phyloP scores from a whole-genome alignment of 2,888 invertebrate genomes.

The Chrysina gloriosa region DNA sequence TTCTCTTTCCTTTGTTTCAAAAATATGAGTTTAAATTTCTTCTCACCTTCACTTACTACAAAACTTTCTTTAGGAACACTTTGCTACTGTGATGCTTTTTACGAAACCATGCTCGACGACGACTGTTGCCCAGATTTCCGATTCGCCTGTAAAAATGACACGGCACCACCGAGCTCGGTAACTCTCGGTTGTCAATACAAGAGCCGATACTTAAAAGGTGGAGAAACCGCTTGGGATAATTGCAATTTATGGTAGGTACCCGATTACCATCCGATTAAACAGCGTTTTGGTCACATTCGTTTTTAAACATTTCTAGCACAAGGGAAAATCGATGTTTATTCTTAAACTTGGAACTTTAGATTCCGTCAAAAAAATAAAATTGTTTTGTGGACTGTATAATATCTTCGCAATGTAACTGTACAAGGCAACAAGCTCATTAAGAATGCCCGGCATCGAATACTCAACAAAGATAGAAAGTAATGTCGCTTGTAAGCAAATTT shows the following conservation, averaged over 20 bases:
- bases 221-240: constrained; percentile 70
- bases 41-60: neutral
- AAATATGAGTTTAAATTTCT: too few relatives aligned
- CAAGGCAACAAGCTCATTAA: too few relatives aligned
- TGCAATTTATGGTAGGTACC: constrained; percentile 85
- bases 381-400: too few relatives aligned
- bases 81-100: constrained; percentile 96
- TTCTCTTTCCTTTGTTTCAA: too few relatives aligned
- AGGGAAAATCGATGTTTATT: too few relatives aligned
- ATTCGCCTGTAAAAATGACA: constrained; percentile 74
- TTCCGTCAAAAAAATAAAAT: too few relatives aligned
- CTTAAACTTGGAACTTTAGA: too few relatives aligned
- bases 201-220: constrained; percentile 67
- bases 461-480: too few relatives aligned
- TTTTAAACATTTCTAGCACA: constrained; percentile 67
- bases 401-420: too few relatives aligned
- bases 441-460: too few relatives aligned
- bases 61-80: constrained; percentile 72
- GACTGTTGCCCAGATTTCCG: constrained; percentile 96
- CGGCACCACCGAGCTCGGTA: constrained; percentile 48
- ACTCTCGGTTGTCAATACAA: constrained; percentile 68
- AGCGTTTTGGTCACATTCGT: constrained; percentile 52
- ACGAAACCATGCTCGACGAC: constrained; percentile 73
- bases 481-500: too few relatives aligned
- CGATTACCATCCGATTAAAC: neutral